phyloP scores from a whole-genome alignment of 2,888 invertebrate species.

The Gymnoscelis rufifasciata region DNA sequence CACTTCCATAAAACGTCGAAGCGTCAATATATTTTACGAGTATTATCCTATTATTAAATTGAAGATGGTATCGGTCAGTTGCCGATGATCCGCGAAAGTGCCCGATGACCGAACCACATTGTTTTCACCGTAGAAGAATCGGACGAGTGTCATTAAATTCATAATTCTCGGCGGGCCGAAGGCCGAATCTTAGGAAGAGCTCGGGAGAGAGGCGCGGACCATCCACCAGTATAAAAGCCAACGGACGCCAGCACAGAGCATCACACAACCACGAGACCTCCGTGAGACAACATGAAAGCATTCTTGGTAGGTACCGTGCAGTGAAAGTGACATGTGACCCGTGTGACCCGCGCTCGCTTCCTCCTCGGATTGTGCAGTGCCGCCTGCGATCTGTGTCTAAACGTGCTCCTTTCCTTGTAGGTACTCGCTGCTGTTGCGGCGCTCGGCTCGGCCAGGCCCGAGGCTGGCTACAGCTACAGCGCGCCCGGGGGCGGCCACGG shows the following conservation, averaged over 20 bases:
- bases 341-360: slow-evolving; percentile 58
- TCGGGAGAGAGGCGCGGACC: slow-evolving; percentile 72
- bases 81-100: slow-evolving; percentile 56
- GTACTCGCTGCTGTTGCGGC: slow-evolving; percentile 78
- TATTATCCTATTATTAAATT: slow-evolving; percentile 6
- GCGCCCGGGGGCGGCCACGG: slow-evolving; percentile 63
- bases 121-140: slow-evolving; percentile 74
- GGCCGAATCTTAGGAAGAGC: slow-evolving; percentile 77
- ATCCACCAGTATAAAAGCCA: slow-evolving; percentile 66
- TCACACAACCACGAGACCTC: slow-evolving; percentile 74
- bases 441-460: slow-evolving; percentile 79
- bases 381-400: slow-evolving; percentile 38
- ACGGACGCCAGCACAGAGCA: slow-evolving; percentile 59
- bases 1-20: neutral
- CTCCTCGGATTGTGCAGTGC: slow-evolving; percentile 55
- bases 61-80: slow-evolving; percentile 11
- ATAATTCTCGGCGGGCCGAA: slow-evolving; percentile 76
- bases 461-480: slow-evolving; percentile 81
- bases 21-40: neutral
- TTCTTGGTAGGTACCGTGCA: slow-evolving; percentile 76
- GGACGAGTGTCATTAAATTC: slow-evolving; percentile 75
- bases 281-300: slow-evolving; percentile 78
- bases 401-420: slow-evolving; percentile 46
- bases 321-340: slow-evolving; percentile 76
- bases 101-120: slow-evolving; percentile 58